phyloP scores from a whole-genome alignment of 2,113 vertebrate genomes.

The Paramormyrops kingsleyae region DNA sequence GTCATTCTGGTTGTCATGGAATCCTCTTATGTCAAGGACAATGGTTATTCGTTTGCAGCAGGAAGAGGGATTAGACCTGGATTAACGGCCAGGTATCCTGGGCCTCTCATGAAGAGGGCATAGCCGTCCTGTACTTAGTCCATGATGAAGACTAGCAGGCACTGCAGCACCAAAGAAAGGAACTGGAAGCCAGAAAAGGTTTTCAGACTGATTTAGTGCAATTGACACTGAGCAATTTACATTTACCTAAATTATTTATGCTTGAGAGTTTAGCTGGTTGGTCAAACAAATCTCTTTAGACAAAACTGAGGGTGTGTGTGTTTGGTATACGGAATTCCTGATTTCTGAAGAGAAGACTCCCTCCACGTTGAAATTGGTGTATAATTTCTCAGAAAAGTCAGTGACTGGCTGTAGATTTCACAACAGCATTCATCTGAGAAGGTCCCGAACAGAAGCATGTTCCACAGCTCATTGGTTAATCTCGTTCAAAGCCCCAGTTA shows the following conservation, averaged over 20 bases:
- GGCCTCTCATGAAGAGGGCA: no score
- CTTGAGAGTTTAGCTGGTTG: not conserved
- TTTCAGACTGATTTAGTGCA: not conserved
- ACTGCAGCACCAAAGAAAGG: not conserved
- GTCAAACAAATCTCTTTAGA: not conserved
- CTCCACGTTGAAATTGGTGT: not conserved
- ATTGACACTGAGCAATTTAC: not conserved
- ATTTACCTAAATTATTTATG: not conserved
- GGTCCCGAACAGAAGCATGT: not conserved
- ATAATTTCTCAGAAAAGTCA: not conserved
- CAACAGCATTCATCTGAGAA: not conserved
- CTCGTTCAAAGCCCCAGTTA: not conserved
- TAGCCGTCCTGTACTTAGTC: not conserved
- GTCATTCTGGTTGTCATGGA: not conserved
- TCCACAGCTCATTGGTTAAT: not conserved
- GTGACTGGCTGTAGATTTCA: not conserved
- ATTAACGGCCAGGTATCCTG: not conserved
- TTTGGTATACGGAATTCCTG: not conserved
- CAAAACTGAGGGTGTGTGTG: not conserved
- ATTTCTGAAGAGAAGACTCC: not conserved
- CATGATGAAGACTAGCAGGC: not conserved
- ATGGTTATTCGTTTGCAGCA: not conserved
- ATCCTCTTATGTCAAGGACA: constrained; percentile 20
- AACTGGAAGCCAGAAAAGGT: not conserved
- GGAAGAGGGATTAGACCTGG: not conserved